Evolutionary conservation across 2,797 vertebrate genomes (phyloP).

Genomic region (Pelobates cultripes): DNA sequence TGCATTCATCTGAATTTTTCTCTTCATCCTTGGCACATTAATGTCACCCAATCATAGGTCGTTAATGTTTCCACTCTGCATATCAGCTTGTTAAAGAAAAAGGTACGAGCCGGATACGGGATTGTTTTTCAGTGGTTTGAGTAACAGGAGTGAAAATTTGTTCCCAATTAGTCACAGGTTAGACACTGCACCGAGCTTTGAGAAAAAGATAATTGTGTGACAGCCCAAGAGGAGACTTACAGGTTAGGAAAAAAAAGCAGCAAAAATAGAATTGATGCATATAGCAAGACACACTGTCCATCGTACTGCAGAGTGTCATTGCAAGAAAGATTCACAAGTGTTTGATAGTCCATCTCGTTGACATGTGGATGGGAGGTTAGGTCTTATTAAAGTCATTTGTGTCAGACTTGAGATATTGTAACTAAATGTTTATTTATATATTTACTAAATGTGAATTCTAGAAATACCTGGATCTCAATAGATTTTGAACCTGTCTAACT

Average conservation of each 20-base stretch:
- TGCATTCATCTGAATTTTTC: slow-evolving; percentile 21
- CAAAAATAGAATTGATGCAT: slow-evolving; percentile 14
- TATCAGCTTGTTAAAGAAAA: slow-evolving; percentile 38
- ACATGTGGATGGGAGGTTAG: slow-evolving; percentile 3
- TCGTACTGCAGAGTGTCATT: slow-evolving; percentile 13
- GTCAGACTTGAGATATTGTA: not conserved
- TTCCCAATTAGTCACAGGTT: slow-evolving; percentile 55
- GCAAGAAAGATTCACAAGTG: slow-evolving; percentile 20
- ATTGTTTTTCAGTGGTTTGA: slow-evolving; percentile 45
- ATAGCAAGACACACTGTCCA: not conserved
- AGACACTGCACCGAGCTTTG: slow-evolving; percentile 9
- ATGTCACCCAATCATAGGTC: slow-evolving; percentile 46
- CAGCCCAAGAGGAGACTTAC: slow-evolving; percentile 33
- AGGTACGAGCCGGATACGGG: slow-evolving; percentile 8
- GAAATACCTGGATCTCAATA: not conserved
- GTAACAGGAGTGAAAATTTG: slow-evolving; percentile 43
- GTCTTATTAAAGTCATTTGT: not conserved
- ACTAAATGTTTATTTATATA: slow-evolving; percentile 8
- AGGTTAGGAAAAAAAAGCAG: slow-evolving; percentile 14
- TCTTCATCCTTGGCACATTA: slow-evolving; percentile 33
- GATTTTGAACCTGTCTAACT: not conserved
- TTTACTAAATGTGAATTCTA: not conserved
- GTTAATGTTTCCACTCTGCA: slow-evolving; percentile 30
- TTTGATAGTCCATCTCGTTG: slow-evolving; percentile 23
- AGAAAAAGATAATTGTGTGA: slow-evolving; percentile 44